Evolutionary conservation across 2,888 invertebrate species (phyloP), one percentile per base, ranked within the genome.

Genomic region (Tridacna gigas): DNA sequence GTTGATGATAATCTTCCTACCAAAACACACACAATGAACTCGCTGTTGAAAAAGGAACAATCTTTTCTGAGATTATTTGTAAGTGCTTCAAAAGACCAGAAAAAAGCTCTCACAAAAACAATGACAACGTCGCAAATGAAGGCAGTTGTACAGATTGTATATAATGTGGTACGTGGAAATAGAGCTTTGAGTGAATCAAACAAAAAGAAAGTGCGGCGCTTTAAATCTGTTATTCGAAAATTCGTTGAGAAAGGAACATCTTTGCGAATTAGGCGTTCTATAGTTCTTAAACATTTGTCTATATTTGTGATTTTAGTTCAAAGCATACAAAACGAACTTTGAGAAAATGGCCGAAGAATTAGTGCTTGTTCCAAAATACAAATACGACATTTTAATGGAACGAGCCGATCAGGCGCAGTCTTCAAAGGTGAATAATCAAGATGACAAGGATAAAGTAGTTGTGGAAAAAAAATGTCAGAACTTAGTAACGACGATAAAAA

Each of bases 121-220:
- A 75, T 75, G 4, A 47, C 63, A 5, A 5, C 7, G 5, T 37
- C 63, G 20, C 75, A 75, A 47, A 63, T 75, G 47, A 75, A 37
- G 47, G 65, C 65, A 11, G 15, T 75, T 0, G 75, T 75, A 26
- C 75, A 75, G 25, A 65, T 75, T n/a, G 65, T 63, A 15, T 75
- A 63, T 63, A 75, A 75, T 65, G 65, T 75, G 4, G 22, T 75
- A 28, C 63, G 47, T 1, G 75, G 75, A 22, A 63, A 37, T 63
- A 12, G 63, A 61, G 3, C 20, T 37, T 7, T 75, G 25, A 20
- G 26, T 28, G 60, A 74, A 25, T 15, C n/a, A 0, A 22, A n/a
- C 22, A 75, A 61, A 75, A 75, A 65, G 47, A 75, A 15, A 28
- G 4, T 75, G 22, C 25, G 37, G 26, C 25, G 37, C 1, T 20